phyloP scores from a whole-genome alignment of 2,113 vertebrate genomes.

The Ctenodactylus gundi region DNA sequence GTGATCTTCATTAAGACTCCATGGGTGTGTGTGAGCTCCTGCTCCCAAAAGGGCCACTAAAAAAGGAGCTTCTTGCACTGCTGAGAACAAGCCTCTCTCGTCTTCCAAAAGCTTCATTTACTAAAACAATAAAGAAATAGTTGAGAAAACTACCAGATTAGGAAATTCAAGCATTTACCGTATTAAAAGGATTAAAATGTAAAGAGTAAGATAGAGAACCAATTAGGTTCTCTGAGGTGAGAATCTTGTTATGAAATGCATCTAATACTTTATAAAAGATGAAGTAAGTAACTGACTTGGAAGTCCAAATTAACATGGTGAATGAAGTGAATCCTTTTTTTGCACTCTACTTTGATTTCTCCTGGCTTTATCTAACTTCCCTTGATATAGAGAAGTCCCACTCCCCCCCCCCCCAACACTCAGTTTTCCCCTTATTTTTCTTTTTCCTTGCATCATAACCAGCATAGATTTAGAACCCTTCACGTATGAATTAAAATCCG shows the following conservation, averaged over 20 bases:
- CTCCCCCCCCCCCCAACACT: neutral
- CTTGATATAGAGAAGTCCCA: neutral
- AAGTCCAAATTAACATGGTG: neutral
- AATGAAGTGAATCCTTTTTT: neutral
- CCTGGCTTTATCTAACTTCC: neutral
- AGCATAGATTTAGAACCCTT: neutral
- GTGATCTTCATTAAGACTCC: slow-evolving; percentile 75
- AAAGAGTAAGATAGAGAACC: neutral
- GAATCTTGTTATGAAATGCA: neutral
- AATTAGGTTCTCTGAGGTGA: neutral
- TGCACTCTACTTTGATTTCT: neutral
- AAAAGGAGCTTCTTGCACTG: slow-evolving; percentile 67
- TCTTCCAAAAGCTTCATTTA: slow-evolving; percentile 91
- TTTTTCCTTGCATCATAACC: neutral
- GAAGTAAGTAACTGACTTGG: neutral
- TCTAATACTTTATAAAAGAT: neutral
- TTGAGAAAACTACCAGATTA: neutral
- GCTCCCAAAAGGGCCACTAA: slow-evolving; percentile 68
- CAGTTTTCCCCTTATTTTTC: neutral
- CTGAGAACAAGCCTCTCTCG: slow-evolving; percentile 88
- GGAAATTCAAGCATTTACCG: neutral
- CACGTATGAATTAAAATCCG: neutral
- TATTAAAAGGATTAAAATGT: neutral
- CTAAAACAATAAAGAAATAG: slow-evolving; percentile 80
- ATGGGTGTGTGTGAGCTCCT: slow-evolving; percentile 79